Evolutionary conservation across 2,113 vertebrate species (phyloP), one percentile per base, ranked within the genome.

Genomic region (Dendropsophus ebraccatus): DNA sequence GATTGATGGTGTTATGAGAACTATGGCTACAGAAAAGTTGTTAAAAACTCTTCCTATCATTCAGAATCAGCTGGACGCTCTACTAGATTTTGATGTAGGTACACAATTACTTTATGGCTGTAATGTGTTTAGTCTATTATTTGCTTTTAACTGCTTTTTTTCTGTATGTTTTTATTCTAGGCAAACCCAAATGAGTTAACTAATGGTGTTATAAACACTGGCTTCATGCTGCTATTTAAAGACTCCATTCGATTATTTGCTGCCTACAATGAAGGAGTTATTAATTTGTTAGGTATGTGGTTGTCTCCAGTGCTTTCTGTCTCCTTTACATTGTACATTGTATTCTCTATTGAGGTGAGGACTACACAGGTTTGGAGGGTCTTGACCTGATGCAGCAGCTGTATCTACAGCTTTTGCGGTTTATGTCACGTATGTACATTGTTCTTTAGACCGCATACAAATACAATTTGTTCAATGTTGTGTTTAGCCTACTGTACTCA

Each of bases 141-240:
- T 72, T 58, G 10, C 11, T 52, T 56, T n/a, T 28, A 8, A 58
- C 16, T n/a, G 8, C 12, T 5, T 76, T 81, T 21, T 5, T 76
- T 81, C 52, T 87, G 76, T 1, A 9, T 69, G 35, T 77, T 11
- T 73, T 49, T 79, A 90, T 65, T 89, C 10, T 60, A 99, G 97
- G 97, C 96, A 92, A 97, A 96, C 89, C 94, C 96, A 85, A 97
- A 98, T 67, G 96, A 98, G 92, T 91, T 99, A 87, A 97, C 95
- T 85, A 99, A 99, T 88, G 94, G 95, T 45, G 96, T 99, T 92
- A 97, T 99, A 92, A 97, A 95, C 90, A 95, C 97, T 56, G 98
- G 96, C 91, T 99, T 99, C 94, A 96, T 96, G 95, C 94, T 98
- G 85, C 97, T 99, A 88, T 99, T 99, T 92, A 99, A 97, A 93